Percentiles rank a stretch among this genome's conserved stretches.
These are phyloP conservation scores for Tenthredo notha DNA, from an alignment of 2,888 invertebrate genomes.

Conservation along the genomic window DNA sequence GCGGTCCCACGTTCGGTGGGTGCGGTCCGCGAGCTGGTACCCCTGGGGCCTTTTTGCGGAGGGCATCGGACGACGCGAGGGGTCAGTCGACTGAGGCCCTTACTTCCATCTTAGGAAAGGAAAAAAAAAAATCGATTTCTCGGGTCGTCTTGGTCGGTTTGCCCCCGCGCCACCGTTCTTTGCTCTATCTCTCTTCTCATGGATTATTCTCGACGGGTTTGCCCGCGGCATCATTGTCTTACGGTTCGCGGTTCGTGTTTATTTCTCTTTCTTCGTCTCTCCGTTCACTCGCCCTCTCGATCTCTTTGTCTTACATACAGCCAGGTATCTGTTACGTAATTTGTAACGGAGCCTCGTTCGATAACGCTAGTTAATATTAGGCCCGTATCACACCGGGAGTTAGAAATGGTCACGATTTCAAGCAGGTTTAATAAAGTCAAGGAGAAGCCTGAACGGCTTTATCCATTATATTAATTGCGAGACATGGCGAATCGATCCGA, in stretches of 20 bases:
- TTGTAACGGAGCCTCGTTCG: slow-evolving; percentile 62
- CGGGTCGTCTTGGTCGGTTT: slow-evolving; percentile 19
- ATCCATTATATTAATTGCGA: background rate
- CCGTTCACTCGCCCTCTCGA: background rate
- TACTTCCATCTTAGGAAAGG: slow-evolving; percentile 40
- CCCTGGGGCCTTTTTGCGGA: slow-evolving; percentile 30
- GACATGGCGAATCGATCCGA: background rate
- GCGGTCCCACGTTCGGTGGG: slow-evolving; percentile 42
- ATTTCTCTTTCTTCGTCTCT: slow-evolving; percentile 3
- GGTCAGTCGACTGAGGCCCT: slow-evolving; percentile 46
- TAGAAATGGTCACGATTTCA: background rate
- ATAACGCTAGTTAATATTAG: slow-evolving; percentile 34
- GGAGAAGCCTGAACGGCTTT: background rate
- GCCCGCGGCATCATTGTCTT: slow-evolving; percentile 49
- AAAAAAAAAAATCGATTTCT: slow-evolving; percentile 43
- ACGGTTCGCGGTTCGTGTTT: slow-evolving; percentile 23
- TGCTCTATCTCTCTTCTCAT: background rate
- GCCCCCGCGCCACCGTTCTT: slow-evolving; percentile 13
- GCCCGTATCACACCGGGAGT: slow-evolving; percentile 28
- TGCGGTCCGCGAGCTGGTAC: slow-evolving; percentile 21
- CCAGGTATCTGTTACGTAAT: slow-evolving; percentile 63
- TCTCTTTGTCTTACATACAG: background rate
- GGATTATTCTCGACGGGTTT: slow-evolving; percentile 18
- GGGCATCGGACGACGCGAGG: slow-evolving; percentile 46
- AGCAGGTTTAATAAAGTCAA: background rate